phyloP scores from a whole-genome alignment of 1,140 invertebrate genomes.

The Ditylenchus dipsaci region DNA sequence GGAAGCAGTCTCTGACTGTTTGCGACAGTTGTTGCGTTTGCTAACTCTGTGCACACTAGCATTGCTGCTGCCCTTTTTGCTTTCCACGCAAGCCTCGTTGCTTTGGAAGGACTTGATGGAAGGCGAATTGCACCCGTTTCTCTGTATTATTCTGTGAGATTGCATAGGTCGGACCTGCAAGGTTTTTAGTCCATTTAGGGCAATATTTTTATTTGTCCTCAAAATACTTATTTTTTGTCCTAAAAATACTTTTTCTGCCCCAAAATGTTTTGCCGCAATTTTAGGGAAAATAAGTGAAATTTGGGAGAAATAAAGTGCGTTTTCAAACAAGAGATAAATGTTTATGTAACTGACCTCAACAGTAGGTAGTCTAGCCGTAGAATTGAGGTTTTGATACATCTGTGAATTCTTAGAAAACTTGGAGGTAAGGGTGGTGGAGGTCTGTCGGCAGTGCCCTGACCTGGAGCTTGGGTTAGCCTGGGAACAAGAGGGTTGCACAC shows the following conservation, averaged over 20 bases:
- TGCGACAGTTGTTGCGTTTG: background rate
- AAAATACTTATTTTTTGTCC: too few relatives aligned
- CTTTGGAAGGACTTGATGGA: background rate
- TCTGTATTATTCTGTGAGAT: background rate
- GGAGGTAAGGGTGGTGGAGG: slow-evolving; percentile 31
- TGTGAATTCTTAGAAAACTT: slow-evolving; percentile 11
- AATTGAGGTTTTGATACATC: background rate
- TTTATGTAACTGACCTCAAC: slow-evolving; percentile 38
- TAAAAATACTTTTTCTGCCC: background rate
- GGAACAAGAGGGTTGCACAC: slow-evolving; percentile 23
- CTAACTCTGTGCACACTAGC: background rate
- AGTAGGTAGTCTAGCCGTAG: slow-evolving; percentile 19
- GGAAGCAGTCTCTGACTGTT: background rate
- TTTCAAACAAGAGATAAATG: too few relatives aligned
- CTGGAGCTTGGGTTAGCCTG: slow-evolving; percentile 14
- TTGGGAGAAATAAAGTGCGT: too few relatives aligned
- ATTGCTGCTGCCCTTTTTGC: background rate
- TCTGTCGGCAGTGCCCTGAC: slow-evolving; percentile 26
- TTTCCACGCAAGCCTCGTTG: background rate
- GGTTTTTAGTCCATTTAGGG: too few relatives aligned
- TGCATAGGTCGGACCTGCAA: background rate
- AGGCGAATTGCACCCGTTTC: background rate
- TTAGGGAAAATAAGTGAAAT: too few relatives aligned
- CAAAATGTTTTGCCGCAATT: too few relatives aligned
- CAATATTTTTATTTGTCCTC: too few relatives aligned